A percentile compares a stretch with the other conserved stretches of the same genome.
Conservation (phyloP, 1,140 invertebrate species). For the Lasaia peninsularis region DNA sequence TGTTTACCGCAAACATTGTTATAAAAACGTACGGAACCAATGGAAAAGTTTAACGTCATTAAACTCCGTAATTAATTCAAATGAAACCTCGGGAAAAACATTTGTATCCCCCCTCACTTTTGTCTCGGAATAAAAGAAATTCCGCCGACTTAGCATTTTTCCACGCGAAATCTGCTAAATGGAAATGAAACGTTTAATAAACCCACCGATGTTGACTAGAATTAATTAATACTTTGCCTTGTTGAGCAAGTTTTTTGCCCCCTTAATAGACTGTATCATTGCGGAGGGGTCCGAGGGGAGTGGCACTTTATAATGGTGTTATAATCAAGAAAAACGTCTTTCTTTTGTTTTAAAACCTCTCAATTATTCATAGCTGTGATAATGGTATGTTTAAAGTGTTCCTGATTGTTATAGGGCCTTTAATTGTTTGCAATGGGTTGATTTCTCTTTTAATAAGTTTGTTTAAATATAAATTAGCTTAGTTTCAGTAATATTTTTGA, state of each 20-base stretch:
- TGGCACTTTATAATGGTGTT: constrained; percentile 59
- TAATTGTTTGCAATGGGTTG: not conserved
- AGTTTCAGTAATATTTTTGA: too few relatives aligned
- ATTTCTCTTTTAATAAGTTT: not conserved
- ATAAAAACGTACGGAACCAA: constrained; percentile 44
- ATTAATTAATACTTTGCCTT: constrained; percentile 71
- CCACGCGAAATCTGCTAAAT: constrained; percentile 50
- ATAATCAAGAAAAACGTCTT: constrained; percentile 71
- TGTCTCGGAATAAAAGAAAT: constrained; percentile 53
- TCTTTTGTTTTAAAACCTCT: constrained; percentile 32
- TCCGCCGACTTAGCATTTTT: constrained; percentile 36
- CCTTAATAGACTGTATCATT: constrained; percentile 53
- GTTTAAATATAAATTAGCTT: too few relatives aligned
- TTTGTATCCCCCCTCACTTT: constrained; percentile 58
- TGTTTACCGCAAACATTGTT: constrained; percentile 75
- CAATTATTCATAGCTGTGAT: not conserved
- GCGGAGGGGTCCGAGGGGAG: constrained; percentile 45
- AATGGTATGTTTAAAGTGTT: not conserved
- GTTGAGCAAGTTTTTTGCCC: constrained; percentile 63
- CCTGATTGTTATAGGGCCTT: not conserved
- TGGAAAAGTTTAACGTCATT: constrained; percentile 68
- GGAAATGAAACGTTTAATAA: constrained; percentile 69
- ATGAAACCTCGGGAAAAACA: constrained; percentile 70
- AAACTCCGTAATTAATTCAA: constrained; percentile 75
- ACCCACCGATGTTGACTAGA: constrained; percentile 47